Base-by-base conservation (phyloP, 2,113 vertebrate genomes). In the Chionodraco myersi region DNA sequence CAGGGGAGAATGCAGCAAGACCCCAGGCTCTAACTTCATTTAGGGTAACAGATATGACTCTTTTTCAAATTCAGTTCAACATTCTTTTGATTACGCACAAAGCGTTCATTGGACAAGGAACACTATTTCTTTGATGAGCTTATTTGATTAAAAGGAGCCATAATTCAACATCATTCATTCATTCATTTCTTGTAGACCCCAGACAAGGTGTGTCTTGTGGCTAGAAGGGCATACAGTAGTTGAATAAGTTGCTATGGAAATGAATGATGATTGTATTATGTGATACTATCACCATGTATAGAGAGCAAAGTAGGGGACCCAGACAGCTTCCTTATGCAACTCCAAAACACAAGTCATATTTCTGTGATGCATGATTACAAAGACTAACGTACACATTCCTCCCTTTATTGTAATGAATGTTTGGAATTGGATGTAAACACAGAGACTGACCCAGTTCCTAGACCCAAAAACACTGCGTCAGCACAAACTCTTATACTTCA, bases 201-300 rank as follows among this genome's bases (percentile, higher is more conserved):
- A 30, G 53, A 63, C 52, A n/a, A 18, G 60, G 26, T 34, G 45
- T 70, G 67, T 54, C 56, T 14, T 54, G 48, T 26, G 14, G 18
- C 60, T 26, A 8, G 4, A 45, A 26, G 15, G 61, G 56, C 48
- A 54, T 30, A 51, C 16, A 26, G 21, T 14, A 56, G 36, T 58
- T 66, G 9, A n/a, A 4, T 21, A 36, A 23, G 36, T 47, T 16
- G 47, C 66, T 58, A 63, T 65, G 71, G 26, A 62, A 58, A 79
- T 69, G 61, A 69, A 85, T 80, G 6, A 30, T 82, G 30, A 82
- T 78, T 89, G 68, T 68, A 0, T 13, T 58, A 9, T 45, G 18
- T 63, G 82, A 89, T 75, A 49, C 16, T 57, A 80, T 87, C 82
- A 66, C 62, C 51, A 45, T 47, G 59, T 57, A 26, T n/a, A 47